These are phyloP conservation scores for Cossypha heuglini DNA, from an alignment of 2,797 vertebrate genomes.

Conservation along the genomic window DNA sequence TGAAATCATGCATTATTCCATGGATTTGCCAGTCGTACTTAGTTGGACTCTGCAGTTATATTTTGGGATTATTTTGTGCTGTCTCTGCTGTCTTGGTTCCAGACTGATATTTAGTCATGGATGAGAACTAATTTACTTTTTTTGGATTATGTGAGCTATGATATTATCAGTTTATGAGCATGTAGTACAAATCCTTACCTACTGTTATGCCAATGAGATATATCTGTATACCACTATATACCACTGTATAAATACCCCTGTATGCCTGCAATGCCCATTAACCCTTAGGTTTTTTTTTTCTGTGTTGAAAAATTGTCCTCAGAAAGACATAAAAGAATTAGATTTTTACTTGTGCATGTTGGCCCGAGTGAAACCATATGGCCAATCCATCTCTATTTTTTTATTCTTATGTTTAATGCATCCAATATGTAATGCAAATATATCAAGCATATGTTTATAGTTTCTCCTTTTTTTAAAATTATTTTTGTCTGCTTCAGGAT, in stretches of 20 bases:
- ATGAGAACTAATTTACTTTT: constrained; percentile 17
- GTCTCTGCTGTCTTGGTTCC: constrained; percentile 41
- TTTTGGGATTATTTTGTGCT: constrained; percentile 56
- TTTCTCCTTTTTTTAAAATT: not conserved
- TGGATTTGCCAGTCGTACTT: constrained; percentile 43
- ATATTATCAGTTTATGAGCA: not conserved
- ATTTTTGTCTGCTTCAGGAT: not conserved
- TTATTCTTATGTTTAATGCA: not conserved
- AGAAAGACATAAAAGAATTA: not conserved
- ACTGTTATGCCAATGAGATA: not conserved
- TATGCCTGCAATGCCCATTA: not conserved
- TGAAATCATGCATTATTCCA: constrained; percentile 45
- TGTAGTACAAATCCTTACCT: not conserved
- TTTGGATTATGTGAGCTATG: not conserved
- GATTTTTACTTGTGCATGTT: not conserved
- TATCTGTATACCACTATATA: not conserved
- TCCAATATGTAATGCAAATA: not conserved
- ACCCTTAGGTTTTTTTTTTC: not conserved
- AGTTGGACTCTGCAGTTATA: constrained; percentile 41
- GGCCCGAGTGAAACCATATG: not conserved
- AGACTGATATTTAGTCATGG: constrained; percentile 41
- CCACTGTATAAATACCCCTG: not conserved
- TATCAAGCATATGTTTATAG: not conserved
- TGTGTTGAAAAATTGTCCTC: not conserved
- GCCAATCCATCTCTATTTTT: not conserved